Base-by-base conservation (phyloP, 1,140 invertebrate species). In the Megalopta genalis region DNA sequence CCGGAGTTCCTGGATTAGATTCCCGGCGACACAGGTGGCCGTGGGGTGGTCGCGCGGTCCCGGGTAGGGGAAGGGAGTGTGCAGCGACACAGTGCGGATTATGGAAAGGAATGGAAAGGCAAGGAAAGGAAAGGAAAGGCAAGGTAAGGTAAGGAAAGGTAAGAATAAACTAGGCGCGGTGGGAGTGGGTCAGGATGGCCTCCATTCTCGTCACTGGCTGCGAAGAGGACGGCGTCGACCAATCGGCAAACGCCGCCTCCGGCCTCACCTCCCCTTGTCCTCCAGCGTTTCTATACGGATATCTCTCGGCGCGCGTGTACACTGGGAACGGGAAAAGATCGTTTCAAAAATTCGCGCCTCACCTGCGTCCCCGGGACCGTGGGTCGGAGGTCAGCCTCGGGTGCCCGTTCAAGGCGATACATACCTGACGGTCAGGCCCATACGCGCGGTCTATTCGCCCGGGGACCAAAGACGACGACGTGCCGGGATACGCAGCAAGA, bases 201-300 rank as follows among this genome's bases (percentile, higher is more conserved):
- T 88, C 87, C 87, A 88, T 88, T 88, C 87, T 88, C 86, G 87
- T 88, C 86, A 88, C 87, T 88, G 86, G 85, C 86, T 88, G 82
- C 78, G 79, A 80, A 76, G 85, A 86, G 83, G 85, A 88, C 84
- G 80, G 82, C 80, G 66, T 74, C 87, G 80, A 88, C 87, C 87
- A 88, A 88, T 88, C 82, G 86, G 86, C 72, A 86, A 83, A 86
- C 86, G 83, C 80, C 75, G 76, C 84, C 83, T 86, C 69, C 70
- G 69, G 67, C 85, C 85, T 88, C 86, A 85, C 84, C 83, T 88
- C 83, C 81, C 81, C 84, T 82, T 75, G 79, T 86, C 87, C 78
- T 82, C 84, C 62, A 68, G 63, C 60, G 75, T 85, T 21, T 77
- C 80, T 60, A 52, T 52, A 52, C 73, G 74, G 84, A 82, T 85